Evolutionary conservation across 2,888 invertebrate species (phyloP).

Genomic region (Diplazon laetatorius): DNA sequence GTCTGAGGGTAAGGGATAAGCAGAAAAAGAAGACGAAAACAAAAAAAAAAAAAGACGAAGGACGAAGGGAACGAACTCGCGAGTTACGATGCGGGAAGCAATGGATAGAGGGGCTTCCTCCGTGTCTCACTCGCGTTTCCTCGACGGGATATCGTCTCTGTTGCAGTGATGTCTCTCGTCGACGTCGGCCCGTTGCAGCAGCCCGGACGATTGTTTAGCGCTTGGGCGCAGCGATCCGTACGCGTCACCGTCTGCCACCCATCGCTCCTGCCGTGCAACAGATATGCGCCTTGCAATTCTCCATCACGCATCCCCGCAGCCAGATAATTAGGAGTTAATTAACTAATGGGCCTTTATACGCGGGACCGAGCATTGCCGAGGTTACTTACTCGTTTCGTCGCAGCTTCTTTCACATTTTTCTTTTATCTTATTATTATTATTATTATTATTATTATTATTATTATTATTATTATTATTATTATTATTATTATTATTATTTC

Average conservation of each 20-base stretch:
- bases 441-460: not conserved
- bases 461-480: not conserved
- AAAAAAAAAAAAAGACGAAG: slow-evolving; percentile 30
- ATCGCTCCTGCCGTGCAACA: slow-evolving; percentile 59
- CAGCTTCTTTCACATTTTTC: not conserved
- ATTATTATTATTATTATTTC: too few relatives aligned
- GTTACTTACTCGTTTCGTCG: not conserved
- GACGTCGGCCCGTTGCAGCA: slow-evolving; percentile 68
- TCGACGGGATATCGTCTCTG: slow-evolving; percentile 31
- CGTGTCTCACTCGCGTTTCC: slow-evolving; percentile 19
- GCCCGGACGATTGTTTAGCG: slow-evolving; percentile 74
- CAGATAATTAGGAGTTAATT: slow-evolving; percentile 80
- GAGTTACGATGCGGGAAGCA: slow-evolving; percentile 48
- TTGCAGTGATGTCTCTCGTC: slow-evolving; percentile 46
- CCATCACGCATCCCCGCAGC: slow-evolving; percentile 71
- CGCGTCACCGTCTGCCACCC: slow-evolving; percentile 72
- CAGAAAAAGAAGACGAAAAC: slow-evolving; percentile 19
- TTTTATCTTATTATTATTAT: not conserved
- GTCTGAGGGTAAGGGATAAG: slow-evolving; percentile 20
- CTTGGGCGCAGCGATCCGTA: slow-evolving; percentile 77
- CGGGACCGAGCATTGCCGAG: slow-evolving; percentile 47
- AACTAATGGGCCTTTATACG: slow-evolving; percentile 79
- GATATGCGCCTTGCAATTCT: slow-evolving; percentile 64
- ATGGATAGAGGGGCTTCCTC: slow-evolving; percentile 6
- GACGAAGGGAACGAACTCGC: slow-evolving; percentile 32